Evolutionary conservation across 2,888 invertebrate species (phyloP), one percentile per base, ranked within the genome.

Genomic region (Xylota segnis): DNA sequence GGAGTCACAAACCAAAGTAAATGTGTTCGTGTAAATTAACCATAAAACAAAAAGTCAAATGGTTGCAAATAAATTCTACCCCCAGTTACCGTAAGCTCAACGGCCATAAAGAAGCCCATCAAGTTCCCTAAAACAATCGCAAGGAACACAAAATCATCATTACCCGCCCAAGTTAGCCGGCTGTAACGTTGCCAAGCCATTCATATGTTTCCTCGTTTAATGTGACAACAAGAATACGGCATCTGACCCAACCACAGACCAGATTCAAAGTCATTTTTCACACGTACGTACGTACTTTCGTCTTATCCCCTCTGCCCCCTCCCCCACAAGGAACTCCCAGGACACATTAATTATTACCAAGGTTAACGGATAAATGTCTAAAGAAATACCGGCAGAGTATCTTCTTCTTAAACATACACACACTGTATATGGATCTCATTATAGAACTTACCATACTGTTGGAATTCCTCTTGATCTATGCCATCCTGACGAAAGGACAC

Each of bases 361-460:
- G 45, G 74, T 10, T 43, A 65, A 34, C 45, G 43, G 16, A 34
- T 27, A 47, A 56, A 56, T 34, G 61, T 18, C 37, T 10, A 16
- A 12, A 18, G 52, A 54, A 27, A 40, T 37, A 34, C 74, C 27
- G 34, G 12, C 29, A 45, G 43, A 74, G 37, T 68, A 54, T 29
- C 68, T 16, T 27, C 54, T 68, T 37, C 61, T 61, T 37, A 12
- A 29, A 14, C 7, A n/a, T 32, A 16, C 7, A 9, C 56, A 9
- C 14, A 29, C 16, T 52, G 14, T 18, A 59, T 10, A 18, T 27
- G 74, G 54, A 87, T 82, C 88, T 89, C 83, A 56, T 76, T 82
- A n/a, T n/a, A 63, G 10, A 65, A 63, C 75, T 74, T 43, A 79
- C 84, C 83, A 14, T 68, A 78, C 32, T 78, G 74, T 27, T 70